Evolutionary conservation across 1,140 invertebrate genomes (phyloP).

Genomic region (Colletes gigas): DNA sequence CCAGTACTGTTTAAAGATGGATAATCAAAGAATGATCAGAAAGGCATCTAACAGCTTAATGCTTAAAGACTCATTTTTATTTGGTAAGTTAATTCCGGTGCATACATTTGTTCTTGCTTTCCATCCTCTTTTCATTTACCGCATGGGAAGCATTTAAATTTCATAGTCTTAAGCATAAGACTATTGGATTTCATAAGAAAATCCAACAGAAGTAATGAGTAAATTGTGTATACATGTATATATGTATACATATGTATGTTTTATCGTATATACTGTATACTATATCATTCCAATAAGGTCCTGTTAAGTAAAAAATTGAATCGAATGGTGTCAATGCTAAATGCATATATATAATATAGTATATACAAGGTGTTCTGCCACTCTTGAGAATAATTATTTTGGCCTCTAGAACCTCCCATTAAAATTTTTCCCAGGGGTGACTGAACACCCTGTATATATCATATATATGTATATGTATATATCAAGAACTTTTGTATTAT

Average conservation of each 20-base stretch:
- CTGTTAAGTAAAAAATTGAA: slow-evolving; percentile 14
- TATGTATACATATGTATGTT: slow-evolving; percentile 50
- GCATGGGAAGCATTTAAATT: slow-evolving; percentile 13
- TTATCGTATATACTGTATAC: slow-evolving; percentile 40
- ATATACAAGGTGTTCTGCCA: too few species aligned
- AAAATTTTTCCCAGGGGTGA: too few species aligned
- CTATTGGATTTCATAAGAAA: slow-evolving; percentile 18
- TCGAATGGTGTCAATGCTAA: slow-evolving; percentile 21
- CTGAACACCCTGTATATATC: too few species aligned
- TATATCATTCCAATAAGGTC: slow-evolving; percentile 61
- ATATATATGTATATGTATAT: too few species aligned
- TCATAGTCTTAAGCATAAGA: slow-evolving; percentile 18
- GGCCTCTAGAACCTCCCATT: too few species aligned
- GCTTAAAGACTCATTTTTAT: slow-evolving; percentile 47
- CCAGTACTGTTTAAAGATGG: slow-evolving; percentile 52
- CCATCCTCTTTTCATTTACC: slow-evolving; percentile 2
- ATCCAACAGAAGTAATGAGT: slow-evolving; percentile 36
- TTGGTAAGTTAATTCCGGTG: slow-evolving; percentile 46
- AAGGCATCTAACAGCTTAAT: slow-evolving; percentile 32
- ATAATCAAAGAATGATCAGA: slow-evolving; percentile 15
- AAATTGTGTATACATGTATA: slow-evolving; percentile 61
- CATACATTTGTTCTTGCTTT: slow-evolving; percentile 33
- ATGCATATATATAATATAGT: slow-evolving; percentile 24
- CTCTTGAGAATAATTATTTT: too few species aligned
- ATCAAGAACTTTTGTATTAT: slow-evolving; percentile 41